These are phyloP conservation scores for Aradus depressus DNA, from an alignment of 2,888 invertebrate genomes.

Conservation along the genomic window DNA sequence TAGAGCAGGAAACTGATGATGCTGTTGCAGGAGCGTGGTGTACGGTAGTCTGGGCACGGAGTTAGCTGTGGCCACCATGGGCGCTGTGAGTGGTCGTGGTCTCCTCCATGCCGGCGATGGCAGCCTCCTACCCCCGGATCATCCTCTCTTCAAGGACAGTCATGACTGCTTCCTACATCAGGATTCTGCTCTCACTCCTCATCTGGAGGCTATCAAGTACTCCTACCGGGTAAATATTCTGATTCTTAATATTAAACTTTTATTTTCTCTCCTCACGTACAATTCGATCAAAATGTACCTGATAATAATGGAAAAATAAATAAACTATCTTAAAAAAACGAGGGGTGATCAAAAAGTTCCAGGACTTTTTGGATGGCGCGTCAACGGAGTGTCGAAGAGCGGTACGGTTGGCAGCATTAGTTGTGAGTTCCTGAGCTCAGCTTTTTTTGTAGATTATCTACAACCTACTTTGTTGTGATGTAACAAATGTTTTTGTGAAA, in stretches of 20 bases:
- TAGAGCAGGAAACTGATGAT: neutral
- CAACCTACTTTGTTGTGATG: too few species aligned
- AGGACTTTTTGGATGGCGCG: too few species aligned
- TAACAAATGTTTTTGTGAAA: too few species aligned
- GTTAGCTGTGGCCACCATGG: constrained; percentile 40
- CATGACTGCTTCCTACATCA: constrained; percentile 26
- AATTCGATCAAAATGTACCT: too few species aligned
- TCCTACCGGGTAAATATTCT: constrained; percentile 37
- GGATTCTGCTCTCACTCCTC: constrained; percentile 35
- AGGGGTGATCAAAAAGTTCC: too few species aligned
- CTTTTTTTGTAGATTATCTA: too few species aligned
- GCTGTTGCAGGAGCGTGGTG: constrained; percentile 38
- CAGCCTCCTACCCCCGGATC: constrained; percentile 36
- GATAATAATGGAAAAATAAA: too few species aligned
- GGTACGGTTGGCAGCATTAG: too few species aligned
- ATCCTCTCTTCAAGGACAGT: constrained; percentile 35
- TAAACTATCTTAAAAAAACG: too few species aligned
- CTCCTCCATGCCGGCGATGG: constrained; percentile 37
- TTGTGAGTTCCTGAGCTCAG: too few species aligned
- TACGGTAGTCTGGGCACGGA: constrained; percentile 42
- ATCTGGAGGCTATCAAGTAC: constrained; percentile 34
- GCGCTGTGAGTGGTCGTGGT: constrained; percentile 40
- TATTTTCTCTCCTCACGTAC: too few species aligned
- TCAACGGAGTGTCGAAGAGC: too few species aligned
- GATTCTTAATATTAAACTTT: constrained; percentile 1